Conservation (phyloP, 1,140 invertebrate genomes). For the Bombus vancouverensis region DNA sequence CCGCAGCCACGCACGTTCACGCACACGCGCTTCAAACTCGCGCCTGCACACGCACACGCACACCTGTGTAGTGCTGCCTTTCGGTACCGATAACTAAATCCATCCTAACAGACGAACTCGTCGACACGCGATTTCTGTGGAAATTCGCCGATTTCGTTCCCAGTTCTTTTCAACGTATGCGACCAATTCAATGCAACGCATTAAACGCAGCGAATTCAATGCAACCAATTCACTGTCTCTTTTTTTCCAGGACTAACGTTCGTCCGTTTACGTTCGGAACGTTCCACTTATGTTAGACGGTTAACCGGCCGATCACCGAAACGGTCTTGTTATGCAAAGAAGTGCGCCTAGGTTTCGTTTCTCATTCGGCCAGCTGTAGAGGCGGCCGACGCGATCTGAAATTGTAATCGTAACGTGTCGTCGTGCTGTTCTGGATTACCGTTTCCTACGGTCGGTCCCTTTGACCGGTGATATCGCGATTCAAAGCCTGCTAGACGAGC, state of each 20-base stretch:
- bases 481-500: constrained; percentile 22
- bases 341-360: constrained; percentile 38
- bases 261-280: not conserved
- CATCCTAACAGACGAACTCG: not conserved
- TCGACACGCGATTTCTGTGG: not conserved
- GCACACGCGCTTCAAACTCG: constrained; percentile 28
- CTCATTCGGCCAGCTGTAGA: constrained; percentile 31
- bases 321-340: constrained; percentile 57
- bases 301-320: not conserved
- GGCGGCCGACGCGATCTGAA: constrained; percentile 42
- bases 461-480: constrained; percentile 10
- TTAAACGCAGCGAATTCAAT: no score
- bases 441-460: constrained; percentile 28
- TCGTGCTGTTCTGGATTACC: constrained; percentile 23
- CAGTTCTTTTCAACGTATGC: no score
- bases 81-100: not conserved
- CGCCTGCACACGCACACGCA: constrained; percentile 39
- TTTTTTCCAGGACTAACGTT: not conserved
- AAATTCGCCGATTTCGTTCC: not conserved
- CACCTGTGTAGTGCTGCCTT: constrained; percentile 37
- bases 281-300: constrained; percentile 29
- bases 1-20: constrained; percentile 57
- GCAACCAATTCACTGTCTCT: not conserved
- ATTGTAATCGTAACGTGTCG: constrained; percentile 34
- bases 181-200: no score